phyloP scores from a whole-genome alignment of 2,113 vertebrate genomes.

The Tapirus terrestris region DNA sequence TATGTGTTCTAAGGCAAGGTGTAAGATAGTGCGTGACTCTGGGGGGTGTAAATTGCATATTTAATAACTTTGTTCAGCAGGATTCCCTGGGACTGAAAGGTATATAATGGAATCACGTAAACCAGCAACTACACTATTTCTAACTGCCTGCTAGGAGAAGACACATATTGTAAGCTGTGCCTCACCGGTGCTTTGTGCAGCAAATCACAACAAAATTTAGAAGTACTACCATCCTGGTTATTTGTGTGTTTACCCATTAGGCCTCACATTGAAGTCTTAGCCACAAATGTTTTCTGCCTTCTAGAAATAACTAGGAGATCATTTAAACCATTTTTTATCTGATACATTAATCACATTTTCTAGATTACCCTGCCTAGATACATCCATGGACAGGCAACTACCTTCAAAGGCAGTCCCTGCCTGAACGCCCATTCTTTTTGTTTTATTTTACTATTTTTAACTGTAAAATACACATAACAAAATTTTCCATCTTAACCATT shows the following conservation, averaged over 20 bases:
- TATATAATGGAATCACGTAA: not conserved
- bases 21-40: not conserved
- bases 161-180: not conserved
- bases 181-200: not conserved
- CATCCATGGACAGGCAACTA: not conserved
- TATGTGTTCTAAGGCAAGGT: constrained; percentile 6
- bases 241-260: constrained; percentile 46
- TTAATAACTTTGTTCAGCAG: constrained; percentile 35
- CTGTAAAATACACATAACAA: constrained; percentile 18
- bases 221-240: not conserved
- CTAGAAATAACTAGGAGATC: constrained; percentile 36
- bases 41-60: not conserved
- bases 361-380: constrained; percentile 2
- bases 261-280: not conserved
- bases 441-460: constrained; percentile 47
- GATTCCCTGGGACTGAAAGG: not conserved
- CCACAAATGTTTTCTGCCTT: constrained; percentile 31
- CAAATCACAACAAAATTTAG: constrained; percentile 46
- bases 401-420: not conserved
- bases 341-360: constrained; percentile 20
- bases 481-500: constrained; percentile 23
- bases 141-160: constrained; percentile 20
- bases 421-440: not conserved
- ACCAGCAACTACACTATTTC: constrained; percentile 27
- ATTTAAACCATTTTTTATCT: not conserved